Percentiles rank a stretch among this genome's conserved stretches.
Conservation (phyloP, 1,140 invertebrate genomes). For the Calliopsis andreniformis region DNA sequence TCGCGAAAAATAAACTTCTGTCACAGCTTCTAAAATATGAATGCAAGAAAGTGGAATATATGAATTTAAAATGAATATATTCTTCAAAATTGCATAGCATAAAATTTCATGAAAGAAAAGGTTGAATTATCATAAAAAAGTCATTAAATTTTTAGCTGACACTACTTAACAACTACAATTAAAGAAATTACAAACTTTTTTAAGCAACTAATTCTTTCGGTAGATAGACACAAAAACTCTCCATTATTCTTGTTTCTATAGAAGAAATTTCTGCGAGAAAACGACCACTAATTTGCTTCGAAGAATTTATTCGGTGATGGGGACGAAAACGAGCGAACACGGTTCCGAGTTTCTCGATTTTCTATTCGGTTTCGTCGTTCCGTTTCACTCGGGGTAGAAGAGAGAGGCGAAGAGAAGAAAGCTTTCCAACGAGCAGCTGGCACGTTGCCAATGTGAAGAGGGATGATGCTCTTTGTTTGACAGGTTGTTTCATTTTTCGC, state of each 20-base stretch:
- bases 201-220: neutral
- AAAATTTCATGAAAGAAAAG: no score
- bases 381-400: neutral
- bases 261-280: neutral
- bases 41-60: no score
- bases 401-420: neutral
- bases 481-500: conserved; percentile 30
- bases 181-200: no score
- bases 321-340: neutral
- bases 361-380: neutral
- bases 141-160: no score
- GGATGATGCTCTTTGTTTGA: conserved; percentile 32
- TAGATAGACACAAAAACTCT: neutral
- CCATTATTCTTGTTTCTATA: no score
- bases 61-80: no score
- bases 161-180: no score
- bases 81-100: no score
- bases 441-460: neutral
- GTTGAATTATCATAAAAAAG: no score
- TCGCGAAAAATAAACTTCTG: no score
- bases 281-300: neutral
- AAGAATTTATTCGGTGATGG: neutral
- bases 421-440: conserved; percentile 1
- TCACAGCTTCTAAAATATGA: no score
- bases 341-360: neutral